Percentiles rank a stretch among this genome's conserved stretches.
Conservation (phyloP, 2,113 vertebrate species). For the Corythoichthys intestinalis region DNA sequence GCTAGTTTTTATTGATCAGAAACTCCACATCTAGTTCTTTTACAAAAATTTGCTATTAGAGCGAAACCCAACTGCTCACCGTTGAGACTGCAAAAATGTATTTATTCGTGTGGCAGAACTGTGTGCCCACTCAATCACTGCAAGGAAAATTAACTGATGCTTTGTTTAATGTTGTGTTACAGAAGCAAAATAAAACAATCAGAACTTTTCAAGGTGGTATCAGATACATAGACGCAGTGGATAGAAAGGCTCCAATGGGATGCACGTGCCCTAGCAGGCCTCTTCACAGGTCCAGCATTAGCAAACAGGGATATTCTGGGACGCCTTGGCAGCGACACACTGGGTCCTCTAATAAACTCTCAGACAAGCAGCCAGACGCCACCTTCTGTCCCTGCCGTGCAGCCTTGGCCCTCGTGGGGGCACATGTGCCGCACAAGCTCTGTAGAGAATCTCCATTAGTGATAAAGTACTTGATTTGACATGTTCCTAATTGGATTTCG, state of each 20-base stretch:
- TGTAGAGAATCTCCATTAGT: not conserved
- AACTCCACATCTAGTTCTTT: not conserved
- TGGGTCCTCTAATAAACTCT: slow-evolving; percentile 57
- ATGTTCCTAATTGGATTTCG: not conserved
- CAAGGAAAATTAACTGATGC: too few species aligned
- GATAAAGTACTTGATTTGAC: not conserved
- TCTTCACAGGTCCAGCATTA: slow-evolving; percentile 36
- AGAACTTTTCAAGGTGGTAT: not conserved
- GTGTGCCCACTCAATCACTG: too few species aligned
- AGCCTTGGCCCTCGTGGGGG: slow-evolving; percentile 35
- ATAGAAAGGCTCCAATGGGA: slow-evolving; percentile 5
- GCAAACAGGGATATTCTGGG: slow-evolving; percentile 61
- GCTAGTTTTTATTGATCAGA: not conserved
- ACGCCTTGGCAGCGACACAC: slow-evolving; percentile 54
- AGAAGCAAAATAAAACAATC: not conserved
- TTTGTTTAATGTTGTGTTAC: not conserved
- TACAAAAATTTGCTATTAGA: not conserved
- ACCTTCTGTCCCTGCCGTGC: slow-evolving; percentile 60
- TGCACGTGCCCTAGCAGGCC: slow-evolving; percentile 29
- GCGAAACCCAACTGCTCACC: not conserved
- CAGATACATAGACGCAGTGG: not conserved
- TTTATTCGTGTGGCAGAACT: not conserved
- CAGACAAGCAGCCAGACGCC: slow-evolving; percentile 60
- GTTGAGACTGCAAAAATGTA: not conserved
- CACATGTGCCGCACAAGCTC: slow-evolving; percentile 40